Evolutionary conservation across 1,140 invertebrate species (phyloP), one percentile per base, ranked within the genome.

Genomic region (Temnothorax curvispinosus): DNA sequence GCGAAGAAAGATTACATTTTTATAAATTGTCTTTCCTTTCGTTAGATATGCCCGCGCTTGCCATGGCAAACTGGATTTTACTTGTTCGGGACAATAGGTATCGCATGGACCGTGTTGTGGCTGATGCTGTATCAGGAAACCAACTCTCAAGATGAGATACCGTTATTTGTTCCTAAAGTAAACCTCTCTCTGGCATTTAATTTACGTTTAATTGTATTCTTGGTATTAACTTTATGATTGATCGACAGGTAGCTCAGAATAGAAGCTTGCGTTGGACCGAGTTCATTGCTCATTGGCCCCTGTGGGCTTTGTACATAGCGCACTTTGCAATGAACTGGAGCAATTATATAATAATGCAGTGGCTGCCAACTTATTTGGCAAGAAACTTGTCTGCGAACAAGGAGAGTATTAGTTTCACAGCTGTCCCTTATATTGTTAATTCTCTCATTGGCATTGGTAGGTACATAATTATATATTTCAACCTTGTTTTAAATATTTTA

Each of bases 251-350:
- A 41, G 95, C 95, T 21, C 93, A 93, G 80, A 97, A 96, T 92
- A 91, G 95, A 85, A 96, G 93, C 90, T 95, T 96, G 21, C 93
- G 96, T 9, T 98, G 97, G 97, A 96, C 95, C 41, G 97, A 97
- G 93, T 97, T 97, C 88, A 94, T 98, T 65, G 94, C 96, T 60
- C 96, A 97, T 91, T 97, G 97, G 96, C 96, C 97, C 0, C 94
- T 98, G 18, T 98, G 97, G 97, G 96, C 97, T 2, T 96, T 98
- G 85, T 98, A 98, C 90, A 96, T 97, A 82, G 97, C 97, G 41
- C 97, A 98, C 94, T 98, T 98, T 94, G 96, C 97, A 35, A 98
- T 98, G 97, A 98, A 98, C 93, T 98, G 97, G 97, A 97, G 97
- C 52, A 98, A 97, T 90, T 98, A 98, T 91, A 98, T 98, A 84